Evolutionary conservation across 2,888 invertebrate species (phyloP), one percentile per base, ranked within the genome.

Genomic region (Lepidochrysops patricia): DNA sequence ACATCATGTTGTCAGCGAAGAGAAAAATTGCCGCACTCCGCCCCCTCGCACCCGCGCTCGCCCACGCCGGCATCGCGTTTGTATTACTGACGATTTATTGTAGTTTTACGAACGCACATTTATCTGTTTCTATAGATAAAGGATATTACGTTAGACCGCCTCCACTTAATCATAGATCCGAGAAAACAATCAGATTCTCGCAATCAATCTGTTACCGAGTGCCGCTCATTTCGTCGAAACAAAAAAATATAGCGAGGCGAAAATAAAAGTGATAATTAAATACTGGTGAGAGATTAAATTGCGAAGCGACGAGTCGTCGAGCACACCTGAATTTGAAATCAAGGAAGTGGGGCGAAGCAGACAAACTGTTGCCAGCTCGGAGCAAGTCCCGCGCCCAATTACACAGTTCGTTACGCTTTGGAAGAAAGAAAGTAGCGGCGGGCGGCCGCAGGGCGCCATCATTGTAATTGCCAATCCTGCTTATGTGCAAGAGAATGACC

Each of bases 1-100:
- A 88, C 88, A 87, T 87, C 87, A 87, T 87, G 87, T 88, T 88
- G 88, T 88, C 88, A 89, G 85, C 84, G 79, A 75, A 82, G 86
- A 88, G 88, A 88, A 87, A 89, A 88, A 89, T 87, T 87, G 86
- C 84, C 80, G 79, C 80, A 74, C 78, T 77, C 75, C 77, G 72
- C 74, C 71, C 77, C 73, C 75, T 73, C 70, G 69, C 69, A 4
- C 57, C 50, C 57, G 66, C 68, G 70, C 66, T 72, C 72, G 70
- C 68, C 69, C 68, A 77, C 76, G 81, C 78, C 82, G 84, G 84
- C 84, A 81, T 79, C 79, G 80, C 81, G 82, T 81, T 85, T 84
- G 82, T 84, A 85, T 85, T 83, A 84, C 82, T 80, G 77, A 74
- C 74, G 79, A 84, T 86, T 86, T 83, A 84, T 86, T 82, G 81